These are phyloP conservation scores for Lacerta viridis DNA, from an alignment of 2,797 vertebrate species.

Conservation along the genomic window DNA sequence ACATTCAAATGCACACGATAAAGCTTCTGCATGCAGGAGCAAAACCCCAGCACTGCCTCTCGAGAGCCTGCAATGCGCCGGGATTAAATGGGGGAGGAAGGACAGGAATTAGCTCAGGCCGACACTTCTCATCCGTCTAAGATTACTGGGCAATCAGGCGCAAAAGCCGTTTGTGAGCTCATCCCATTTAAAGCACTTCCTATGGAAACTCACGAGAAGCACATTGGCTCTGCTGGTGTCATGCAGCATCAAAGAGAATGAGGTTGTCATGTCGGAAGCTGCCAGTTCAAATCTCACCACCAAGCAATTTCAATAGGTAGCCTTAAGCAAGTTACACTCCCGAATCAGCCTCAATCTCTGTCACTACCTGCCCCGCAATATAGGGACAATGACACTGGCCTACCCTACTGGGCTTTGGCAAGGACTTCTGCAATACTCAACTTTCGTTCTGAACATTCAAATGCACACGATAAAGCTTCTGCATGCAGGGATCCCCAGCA, in stretches of 20 bases:
- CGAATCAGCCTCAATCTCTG: too few relatives aligned
- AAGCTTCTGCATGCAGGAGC: too few relatives aligned
- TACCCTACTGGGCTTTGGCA: background rate
- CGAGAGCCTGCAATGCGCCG: background rate
- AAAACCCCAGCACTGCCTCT: too few relatives aligned
- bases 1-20: background rate
- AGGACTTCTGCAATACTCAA: background rate
- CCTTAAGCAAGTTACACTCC: background rate
- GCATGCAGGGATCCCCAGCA: too few relatives aligned
- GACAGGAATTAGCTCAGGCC: background rate
- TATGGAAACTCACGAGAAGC: background rate
- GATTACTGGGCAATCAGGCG: background rate
- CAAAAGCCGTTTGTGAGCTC: accelerated
- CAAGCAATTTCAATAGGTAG: background rate
- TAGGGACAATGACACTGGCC: background rate
- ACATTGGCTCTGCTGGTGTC: background rate
- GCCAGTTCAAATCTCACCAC: background rate
- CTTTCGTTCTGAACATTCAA: background rate
- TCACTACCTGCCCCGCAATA: background rate
- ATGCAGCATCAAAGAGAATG: background rate
- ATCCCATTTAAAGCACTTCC: too few relatives aligned
- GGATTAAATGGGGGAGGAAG: constrained; percentile 1
- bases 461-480: background rate
- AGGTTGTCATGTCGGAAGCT: background rate
- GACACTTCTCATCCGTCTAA: background rate